Evolutionary conservation across 2,888 invertebrate species (phyloP).

Genomic region (Trimorus sp.): DNA sequence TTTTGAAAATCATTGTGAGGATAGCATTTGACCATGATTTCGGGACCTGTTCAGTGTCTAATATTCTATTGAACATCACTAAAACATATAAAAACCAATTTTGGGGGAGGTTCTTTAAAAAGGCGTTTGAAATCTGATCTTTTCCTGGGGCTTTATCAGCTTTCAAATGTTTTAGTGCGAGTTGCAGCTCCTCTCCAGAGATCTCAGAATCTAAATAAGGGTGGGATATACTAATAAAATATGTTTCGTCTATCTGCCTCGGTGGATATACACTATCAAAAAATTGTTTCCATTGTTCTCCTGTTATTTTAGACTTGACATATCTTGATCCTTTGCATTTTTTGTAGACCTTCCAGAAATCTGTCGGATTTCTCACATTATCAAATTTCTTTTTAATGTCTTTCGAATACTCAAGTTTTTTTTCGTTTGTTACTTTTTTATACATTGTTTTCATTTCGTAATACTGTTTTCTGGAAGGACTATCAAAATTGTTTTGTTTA

Average conservation of each 20-base stretch:
- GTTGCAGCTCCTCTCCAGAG: neutral
- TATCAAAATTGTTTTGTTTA: slow-evolving; percentile 20
- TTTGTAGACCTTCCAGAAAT: neutral
- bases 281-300: neutral
- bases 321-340: neutral
- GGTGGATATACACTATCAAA: neutral
- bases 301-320: neutral
- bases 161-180: neutral
- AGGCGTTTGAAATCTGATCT: neutral
- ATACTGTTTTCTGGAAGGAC: neutral
- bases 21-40: neutral
- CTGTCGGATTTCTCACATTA: neutral
- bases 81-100: too few relatives aligned
- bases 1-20: neutral
- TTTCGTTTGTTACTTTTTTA: neutral
- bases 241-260: neutral
- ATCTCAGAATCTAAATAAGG: neutral
- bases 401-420: neutral
- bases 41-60: neutral
- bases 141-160: neutral
- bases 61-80: neutral
- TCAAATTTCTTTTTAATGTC: neutral
- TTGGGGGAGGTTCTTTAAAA: neutral
- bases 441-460: neutral
- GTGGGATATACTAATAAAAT: neutral